A percentile compares a stretch with the other conserved stretches of the same genome.
phyloP scores from a whole-genome alignment of 2,113 vertebrate species.

The Gasterosteus nipponicus region DNA sequence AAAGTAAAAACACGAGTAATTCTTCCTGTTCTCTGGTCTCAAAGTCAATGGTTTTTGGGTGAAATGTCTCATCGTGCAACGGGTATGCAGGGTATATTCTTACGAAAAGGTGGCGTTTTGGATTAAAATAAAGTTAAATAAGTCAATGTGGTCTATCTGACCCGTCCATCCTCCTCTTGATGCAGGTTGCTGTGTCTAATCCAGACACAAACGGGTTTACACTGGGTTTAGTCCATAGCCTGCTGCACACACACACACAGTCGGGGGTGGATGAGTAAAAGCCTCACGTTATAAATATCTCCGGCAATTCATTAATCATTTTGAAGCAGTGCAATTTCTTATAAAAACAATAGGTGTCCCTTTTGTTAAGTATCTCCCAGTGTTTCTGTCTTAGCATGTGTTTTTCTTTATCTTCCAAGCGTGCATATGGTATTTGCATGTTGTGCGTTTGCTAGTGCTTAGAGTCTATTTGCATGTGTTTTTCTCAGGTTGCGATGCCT shows the following conservation, averaged over 20 bases:
- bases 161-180: not conserved
- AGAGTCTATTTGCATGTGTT: conserved; percentile 1
- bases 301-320: not conserved
- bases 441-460: not conserved
- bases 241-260: too few relatives aligned
- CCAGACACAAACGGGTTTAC: not conserved
- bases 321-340: not conserved
- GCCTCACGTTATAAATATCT: not conserved
- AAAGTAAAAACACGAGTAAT: not conserved
- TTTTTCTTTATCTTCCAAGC: not conserved
- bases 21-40: not conserved
- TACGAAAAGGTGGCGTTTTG: too few relatives aligned
- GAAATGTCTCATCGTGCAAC: too few relatives aligned
- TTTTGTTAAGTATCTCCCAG: not conserved
- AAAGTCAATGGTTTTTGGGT: not conserved
- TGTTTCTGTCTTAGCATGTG: not conserved
- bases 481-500: not conserved
- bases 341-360: not conserved
- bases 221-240: not conserved
- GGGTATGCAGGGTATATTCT: too few relatives aligned
- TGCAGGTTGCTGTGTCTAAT: not conserved
- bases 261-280: too few relatives aligned
- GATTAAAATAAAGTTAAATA: too few relatives aligned
- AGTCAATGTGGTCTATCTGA: too few relatives aligned
- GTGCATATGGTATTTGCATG: not conserved